A percentile compares a stretch with the other conserved stretches of the same genome.
Evolutionary conservation across 2,888 invertebrate species (phyloP).

Genomic region (Lasioglossum malachurum): DNA sequence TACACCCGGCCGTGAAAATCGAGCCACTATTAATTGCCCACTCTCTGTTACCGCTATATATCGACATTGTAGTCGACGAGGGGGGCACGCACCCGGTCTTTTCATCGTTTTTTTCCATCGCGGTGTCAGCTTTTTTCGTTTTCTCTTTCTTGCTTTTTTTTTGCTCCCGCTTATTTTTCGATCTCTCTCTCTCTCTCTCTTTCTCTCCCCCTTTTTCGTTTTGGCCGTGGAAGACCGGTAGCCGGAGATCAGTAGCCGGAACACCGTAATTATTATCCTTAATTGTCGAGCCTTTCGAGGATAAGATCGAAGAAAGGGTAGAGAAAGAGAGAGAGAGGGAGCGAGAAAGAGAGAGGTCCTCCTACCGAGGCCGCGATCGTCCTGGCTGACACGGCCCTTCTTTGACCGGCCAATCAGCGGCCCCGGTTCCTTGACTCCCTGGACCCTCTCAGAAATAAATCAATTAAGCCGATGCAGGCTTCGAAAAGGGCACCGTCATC

Average conservation of each 20-base stretch:
- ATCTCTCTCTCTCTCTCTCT: neutral
- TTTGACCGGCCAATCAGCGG: conserved; percentile 51
- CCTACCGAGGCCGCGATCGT: conserved; percentile 52
- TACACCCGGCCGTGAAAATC: conserved; percentile 45
- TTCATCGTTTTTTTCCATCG: neutral
- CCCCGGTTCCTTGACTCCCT: conserved; percentile 56
- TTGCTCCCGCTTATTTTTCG: neutral
- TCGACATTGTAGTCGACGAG: conserved; percentile 39
- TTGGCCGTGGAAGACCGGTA: conserved; percentile 65
- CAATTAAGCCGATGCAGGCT: conserved; percentile 81
- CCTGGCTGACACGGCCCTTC: conserved; percentile 39
- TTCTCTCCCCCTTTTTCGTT: conserved; percentile 3
- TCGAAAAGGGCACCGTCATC: conserved; percentile 77
- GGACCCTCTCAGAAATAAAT: conserved; percentile 79
- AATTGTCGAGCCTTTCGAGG: conserved; percentile 70
- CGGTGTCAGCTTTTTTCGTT: neutral
- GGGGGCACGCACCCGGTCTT: neutral
- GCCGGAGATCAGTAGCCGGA: conserved; percentile 69
- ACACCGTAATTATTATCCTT: conserved; percentile 72
- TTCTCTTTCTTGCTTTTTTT: neutral
- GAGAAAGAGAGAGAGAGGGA: conserved; percentile 53
- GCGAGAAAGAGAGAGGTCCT: conserved; percentile 49
- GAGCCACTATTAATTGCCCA: conserved; percentile 59
- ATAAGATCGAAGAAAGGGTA: conserved; percentile 72
- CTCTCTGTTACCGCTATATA: conserved; percentile 48